phyloP scores from a whole-genome alignment of 2,888 invertebrate genomes.

The Lithophane socia region DNA sequence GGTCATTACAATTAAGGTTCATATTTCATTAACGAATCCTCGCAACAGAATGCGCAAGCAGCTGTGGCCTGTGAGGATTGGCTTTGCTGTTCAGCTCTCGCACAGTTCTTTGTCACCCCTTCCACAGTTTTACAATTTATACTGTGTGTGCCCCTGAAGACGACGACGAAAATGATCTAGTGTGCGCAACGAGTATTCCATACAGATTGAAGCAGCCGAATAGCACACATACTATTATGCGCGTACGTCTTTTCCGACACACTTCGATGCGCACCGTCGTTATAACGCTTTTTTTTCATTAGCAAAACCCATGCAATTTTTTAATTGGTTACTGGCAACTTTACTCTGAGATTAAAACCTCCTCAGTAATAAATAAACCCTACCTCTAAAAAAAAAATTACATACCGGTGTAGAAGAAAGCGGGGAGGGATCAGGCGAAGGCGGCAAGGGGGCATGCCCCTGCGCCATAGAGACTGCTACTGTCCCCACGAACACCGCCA shows the following conservation, averaged over 20 bases:
- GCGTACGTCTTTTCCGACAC: neutral
- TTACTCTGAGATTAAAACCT: neutral
- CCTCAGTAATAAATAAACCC: neutral
- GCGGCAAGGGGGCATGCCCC: constrained; percentile 70
- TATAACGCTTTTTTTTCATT: neutral
- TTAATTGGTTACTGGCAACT: neutral
- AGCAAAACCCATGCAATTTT: neutral
- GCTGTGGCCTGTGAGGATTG: too few relatives aligned
- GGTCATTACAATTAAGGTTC: neutral
- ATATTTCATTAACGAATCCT: neutral
- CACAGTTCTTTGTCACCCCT: neutral
- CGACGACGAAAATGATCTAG: neutral
- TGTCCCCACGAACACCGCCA: constrained; percentile 74
- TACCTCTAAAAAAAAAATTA: constrained; percentile 2
- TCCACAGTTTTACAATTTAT: too few relatives aligned
- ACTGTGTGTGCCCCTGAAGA: neutral
- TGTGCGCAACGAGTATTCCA: neutral
- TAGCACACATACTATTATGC: too few relatives aligned
- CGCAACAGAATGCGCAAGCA: too few relatives aligned
- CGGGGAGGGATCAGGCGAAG: constrained; percentile 65
- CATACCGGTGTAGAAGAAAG: constrained; percentile 77
- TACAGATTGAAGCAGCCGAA: neutral
- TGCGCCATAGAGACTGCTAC: constrained; percentile 77
- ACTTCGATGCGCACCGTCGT: constrained; percentile 3
- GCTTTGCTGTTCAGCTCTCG: neutral